Percentiles rank a stretch among this genome's conserved stretches.
Evolutionary conservation across 2,113 vertebrate species (phyloP).

Genomic region (Oenanthe melanoleuca): DNA sequence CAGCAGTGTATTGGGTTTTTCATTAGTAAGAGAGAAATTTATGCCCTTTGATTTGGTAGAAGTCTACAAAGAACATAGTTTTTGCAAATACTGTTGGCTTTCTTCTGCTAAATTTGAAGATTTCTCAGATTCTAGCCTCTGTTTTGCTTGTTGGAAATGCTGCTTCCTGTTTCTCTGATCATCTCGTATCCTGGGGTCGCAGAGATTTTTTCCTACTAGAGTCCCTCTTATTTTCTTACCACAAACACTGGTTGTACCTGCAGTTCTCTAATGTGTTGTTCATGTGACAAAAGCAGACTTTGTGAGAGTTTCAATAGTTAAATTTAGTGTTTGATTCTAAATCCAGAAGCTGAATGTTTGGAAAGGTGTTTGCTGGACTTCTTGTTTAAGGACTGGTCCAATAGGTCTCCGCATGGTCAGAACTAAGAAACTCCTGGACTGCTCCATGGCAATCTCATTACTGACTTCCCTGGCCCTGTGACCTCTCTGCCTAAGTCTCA

Average conservation of each 20-base stretch:
- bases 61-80: background rate
- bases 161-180: background rate
- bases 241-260: background rate
- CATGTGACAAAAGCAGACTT: background rate
- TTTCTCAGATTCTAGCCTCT: background rate
- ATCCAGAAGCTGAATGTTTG: background rate
- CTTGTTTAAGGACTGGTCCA: background rate
- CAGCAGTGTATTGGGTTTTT: background rate
- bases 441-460: background rate
- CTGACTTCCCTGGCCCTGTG: background rate
- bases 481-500: background rate
- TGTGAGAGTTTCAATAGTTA: background rate
- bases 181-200: background rate
- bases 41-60: background rate
- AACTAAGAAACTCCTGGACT: background rate
- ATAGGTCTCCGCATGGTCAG: background rate
- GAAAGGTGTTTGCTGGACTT: background rate
- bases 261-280: background rate
- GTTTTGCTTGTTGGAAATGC: background rate
- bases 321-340: background rate
- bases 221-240: background rate
- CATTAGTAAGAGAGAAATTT: background rate
- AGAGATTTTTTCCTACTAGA: rapidly evolving
- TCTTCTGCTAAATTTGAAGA: background rate
- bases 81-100: background rate